phyloP scores from a whole-genome alignment of 1,140 invertebrate genomes.

The Drosophila cardini region DNA sequence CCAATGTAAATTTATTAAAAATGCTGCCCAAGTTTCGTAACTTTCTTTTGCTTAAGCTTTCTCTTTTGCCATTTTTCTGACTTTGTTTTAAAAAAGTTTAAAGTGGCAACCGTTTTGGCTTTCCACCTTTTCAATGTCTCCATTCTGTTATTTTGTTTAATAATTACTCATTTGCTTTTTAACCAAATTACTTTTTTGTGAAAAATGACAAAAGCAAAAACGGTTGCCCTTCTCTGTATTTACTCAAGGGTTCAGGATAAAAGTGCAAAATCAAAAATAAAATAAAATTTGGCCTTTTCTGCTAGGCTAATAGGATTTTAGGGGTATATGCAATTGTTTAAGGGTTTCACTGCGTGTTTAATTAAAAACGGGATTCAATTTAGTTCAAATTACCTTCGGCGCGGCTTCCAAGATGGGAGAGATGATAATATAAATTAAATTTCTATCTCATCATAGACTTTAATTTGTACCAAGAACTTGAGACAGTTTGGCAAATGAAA shows the following conservation, averaged over 20 bases:
- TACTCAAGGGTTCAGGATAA: conserved; percentile 23
- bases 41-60: conserved; percentile 33
- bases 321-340: conserved; percentile 35
- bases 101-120: conserved; percentile 39
- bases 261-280: conserved; percentile 32
- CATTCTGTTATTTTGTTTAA: conserved; percentile 53
- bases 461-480: neutral
- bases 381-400: neutral
- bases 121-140: conserved; percentile 28
- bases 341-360: conserved; percentile 32
- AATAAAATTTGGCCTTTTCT: conserved; percentile 30
- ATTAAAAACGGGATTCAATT: conserved; percentile 53
- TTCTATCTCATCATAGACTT: conserved; percentile 4
- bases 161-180: conserved; percentile 76
- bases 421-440: conserved; percentile 11
- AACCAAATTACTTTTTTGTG: conserved; percentile 69
- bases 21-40: conserved; percentile 45
- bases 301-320: conserved; percentile 44
- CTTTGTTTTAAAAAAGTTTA: conserved; percentile 48
- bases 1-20: conserved; percentile 41
- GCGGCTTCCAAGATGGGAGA: neutral
- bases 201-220: conserved; percentile 64
- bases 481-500: conserved; percentile 5
- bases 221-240: conserved; percentile 20
- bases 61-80: conserved; percentile 9